Evolutionary conservation across 2,113 vertebrate genomes (phyloP), one percentile per base, ranked within the genome.

Genomic region (Entomyzon cyanotis): DNA sequence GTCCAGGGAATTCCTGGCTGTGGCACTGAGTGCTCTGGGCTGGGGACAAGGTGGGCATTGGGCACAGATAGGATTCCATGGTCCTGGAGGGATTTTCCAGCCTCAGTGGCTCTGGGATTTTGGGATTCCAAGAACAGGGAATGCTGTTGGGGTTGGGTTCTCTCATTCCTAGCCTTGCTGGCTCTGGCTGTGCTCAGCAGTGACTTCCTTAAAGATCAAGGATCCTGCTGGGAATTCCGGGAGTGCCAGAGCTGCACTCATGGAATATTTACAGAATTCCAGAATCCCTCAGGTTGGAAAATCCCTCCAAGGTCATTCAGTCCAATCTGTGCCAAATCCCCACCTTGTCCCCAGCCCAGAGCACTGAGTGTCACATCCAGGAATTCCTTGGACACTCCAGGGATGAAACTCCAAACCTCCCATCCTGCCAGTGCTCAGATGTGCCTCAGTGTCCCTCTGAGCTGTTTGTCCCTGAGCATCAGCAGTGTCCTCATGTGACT

Each of bases 151-250:
- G 60, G 25, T 4, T 6, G 20, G 67, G 33, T 30, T 28, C 33
- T 7, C 23, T 21, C 0, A 6, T 10, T 13, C 35, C 8, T 30
- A 4, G 39, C 46, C 5, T 0, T 9, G 16, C 24, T 24, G 56
- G 46, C 55, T 15, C 16, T 1, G 10, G 16, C 1, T 6, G 4
- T 5, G 63, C 25, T 30, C 53, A 5, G 41, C 33, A 46, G 7
- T 22, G 33, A 46, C 19, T 23, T 52, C 25, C 33, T 39, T 9
- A 47, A 6, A 31, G 28, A 19, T 33, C 5, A 6, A 4, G 4
- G 42, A 10, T 60, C 46, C 50, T 7, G 7, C 28, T 35, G 56
- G 68, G 7, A 39, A 4, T 3, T 17, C 49, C 0, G 15, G 35
- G 63, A 28, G 8, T 33, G 18, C 52, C 81, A 5, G 44, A 6